Evolutionary conservation across 2,113 vertebrate species (phyloP), one percentile per base, ranked within the genome.

Genomic region (Plecotus auritus): DNA sequence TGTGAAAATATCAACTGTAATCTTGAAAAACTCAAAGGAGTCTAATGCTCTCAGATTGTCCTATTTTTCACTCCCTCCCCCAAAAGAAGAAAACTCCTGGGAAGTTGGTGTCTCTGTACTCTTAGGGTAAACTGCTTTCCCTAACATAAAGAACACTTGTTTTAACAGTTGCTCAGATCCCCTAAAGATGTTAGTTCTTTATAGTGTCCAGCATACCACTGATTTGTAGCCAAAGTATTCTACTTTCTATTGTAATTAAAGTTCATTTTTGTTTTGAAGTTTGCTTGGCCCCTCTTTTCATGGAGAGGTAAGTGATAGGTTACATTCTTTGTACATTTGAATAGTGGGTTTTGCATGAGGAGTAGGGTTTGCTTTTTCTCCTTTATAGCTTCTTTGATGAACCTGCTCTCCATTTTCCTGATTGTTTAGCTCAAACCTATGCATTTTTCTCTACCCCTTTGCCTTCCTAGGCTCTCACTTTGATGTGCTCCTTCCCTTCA

Each of bases 201-300:
- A 40, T 78, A 4, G 10, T 82, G 12, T 90, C 72, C 22, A 32
- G 22, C 32, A 42, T 61, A 73, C 73, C n/a, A 82, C 59, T 93
- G 26, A 92, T 85, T 90, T 85, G 67, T 88, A 93, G 74, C 73
- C 66, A 87, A 64, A 90, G 40, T 86, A 30, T 86, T 91, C 70
- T 91, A 9, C 59, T 94, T 96, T 88, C 32, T 95, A 5, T 96
- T 97, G 91, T 96, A 97, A 94, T 96, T 94, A 85, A 96, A 96
- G 93, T 95, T 97, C 94, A 86, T 94, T 97, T 97, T 93, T 97
- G 93, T 97, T 97, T 97, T 97, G 95, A 97, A 97, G 97, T 97
- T 96, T 97, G 95, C 97, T 95, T 89, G 96, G 95, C 94, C 80
- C 95, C 76, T 95, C 83, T 96, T 96, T 97, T 85, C 95, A 26